Evolutionary conservation across 2,888 invertebrate species (phyloP), one percentile per base, ranked within the genome.

Genomic region (Thymelicus lineola): DNA sequence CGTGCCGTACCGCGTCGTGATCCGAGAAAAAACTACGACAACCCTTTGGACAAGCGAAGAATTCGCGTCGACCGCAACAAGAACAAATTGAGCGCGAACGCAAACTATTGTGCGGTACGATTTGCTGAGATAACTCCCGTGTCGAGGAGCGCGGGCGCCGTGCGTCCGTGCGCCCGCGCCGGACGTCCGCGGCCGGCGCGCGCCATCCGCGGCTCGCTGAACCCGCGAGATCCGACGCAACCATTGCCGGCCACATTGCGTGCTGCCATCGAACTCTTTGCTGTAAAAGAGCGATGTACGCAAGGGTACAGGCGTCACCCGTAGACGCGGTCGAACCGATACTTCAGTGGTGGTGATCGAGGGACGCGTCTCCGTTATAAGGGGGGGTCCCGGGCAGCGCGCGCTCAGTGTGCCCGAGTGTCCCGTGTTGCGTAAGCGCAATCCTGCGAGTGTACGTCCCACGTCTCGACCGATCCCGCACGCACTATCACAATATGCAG

Each of bases 41-140:
- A 85, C 84, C 86, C 87, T 88, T 87, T 82, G 86, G 87, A 90
- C 88, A 87, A 90, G 89, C 88, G 82, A 89, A 91, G 92, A 91
- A 91, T 91, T 91, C 86, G 87, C 89, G 80, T 86, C 87, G 87
- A 90, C 87, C 87, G 88, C 91, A 93, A 93, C 87, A 93, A 92
- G 91, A 93, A 89, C 93, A 93, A 92, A 93, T 93, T 92, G 89
- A 91, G 86, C 87, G 87, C 87, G 86, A 90, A 90, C 87, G 90
- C 89, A 87, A 89, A 90, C 90, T 90, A 91, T 93, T 91, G 90
- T 90, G 90, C 88, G 87, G 87, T 87, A 89, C 90, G 93, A 92
- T 91, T 91, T 86, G 88, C 88, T 75, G 86, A 91, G 92, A 93
- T 92, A 92, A 91, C 88, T 91, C 89, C 89, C 85, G 89, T 86